Evolutionary conservation across 2,888 invertebrate species (phyloP), one percentile per base, ranked within the genome.

Genomic region (Melanostoma scalare): DNA sequence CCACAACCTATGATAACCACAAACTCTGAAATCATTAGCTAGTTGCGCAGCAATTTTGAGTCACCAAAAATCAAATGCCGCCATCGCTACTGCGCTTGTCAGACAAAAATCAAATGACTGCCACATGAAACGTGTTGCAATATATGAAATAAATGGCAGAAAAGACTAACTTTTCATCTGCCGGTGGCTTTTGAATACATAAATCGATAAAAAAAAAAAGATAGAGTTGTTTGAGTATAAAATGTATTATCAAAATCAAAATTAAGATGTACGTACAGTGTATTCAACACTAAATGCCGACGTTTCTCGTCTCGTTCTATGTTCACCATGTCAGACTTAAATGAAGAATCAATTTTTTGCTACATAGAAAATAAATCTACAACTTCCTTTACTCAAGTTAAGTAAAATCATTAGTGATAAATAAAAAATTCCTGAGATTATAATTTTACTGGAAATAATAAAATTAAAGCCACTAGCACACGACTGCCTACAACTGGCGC

Each of bases 81-180:
- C 50, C 65, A 40, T 31, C 33, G 38, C 30, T 50, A 42, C 1
- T 31, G 55, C 40, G 30, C 35, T 40, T 76, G 81, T 81, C 76
- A 81, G 10, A 60, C 42, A 50, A 0, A 61, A 68, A n/a, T 50
- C 76, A 76, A 53, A 48, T 42, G 61, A 75, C 53, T 55, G 46
- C 48, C 53, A 61, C 44, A 44, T 48, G 20, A 67, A 67, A 56
- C 33, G 30, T 80, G 75, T 76, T 72, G 76, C 48, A 81, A 61
- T 61, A 35, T 10, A 67, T 35, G 20, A 36, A 48, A 52, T 46
- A 10, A 36, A 31, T 31, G 31, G 31, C 36, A 35, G 8, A 20
- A 50, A 38, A 35, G 50, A 48, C 33, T 42, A 60, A 58, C 69
- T 44, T 69, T 63, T 46, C 40, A 75, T 75, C 75, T 75, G 46